phyloP scores from a whole-genome alignment of 2,797 vertebrate genomes.

The Xyrichtys novacula region DNA sequence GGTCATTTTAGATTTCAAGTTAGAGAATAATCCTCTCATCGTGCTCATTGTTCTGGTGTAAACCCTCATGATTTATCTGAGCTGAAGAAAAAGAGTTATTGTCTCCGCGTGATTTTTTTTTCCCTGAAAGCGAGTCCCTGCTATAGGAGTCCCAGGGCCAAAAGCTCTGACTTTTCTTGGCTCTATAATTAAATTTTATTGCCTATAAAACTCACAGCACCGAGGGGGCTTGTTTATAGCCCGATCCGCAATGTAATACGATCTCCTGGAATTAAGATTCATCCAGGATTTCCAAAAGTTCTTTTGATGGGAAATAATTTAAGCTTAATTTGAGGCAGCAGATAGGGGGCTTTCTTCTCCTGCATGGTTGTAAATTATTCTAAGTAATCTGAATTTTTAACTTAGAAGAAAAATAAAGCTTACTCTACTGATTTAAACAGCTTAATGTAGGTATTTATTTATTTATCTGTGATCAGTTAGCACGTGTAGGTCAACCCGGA shows the following conservation, averaged over 20 bases:
- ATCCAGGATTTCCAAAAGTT: constrained; percentile 26
- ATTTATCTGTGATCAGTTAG: background rate
- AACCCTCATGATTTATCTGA: background rate
- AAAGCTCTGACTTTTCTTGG: constrained; percentile 91
- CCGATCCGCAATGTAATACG: constrained; percentile 49
- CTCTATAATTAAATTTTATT: constrained; percentile 94
- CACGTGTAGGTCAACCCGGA: too few species aligned
- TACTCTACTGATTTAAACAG: background rate
- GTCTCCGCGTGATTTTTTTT: constrained; percentile 64
- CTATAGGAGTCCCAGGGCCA: constrained; percentile 88
- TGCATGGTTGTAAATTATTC: constrained; percentile 2
- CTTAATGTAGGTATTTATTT: background rate
- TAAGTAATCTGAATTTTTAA: background rate
- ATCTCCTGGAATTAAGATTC: constrained; percentile 53
- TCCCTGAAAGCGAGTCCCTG: constrained; percentile 78
- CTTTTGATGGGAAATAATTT: constrained; percentile 24
- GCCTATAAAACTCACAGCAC: constrained; percentile 85
- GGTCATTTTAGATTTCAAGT: background rate
- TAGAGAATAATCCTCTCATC: constrained; percentile 32
- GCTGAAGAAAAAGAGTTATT: constrained; percentile 80
- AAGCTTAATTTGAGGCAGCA: constrained; percentile 10
- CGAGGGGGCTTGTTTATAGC: constrained; percentile 74
- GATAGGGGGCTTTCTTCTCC: background rate
- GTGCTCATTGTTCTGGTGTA: background rate
- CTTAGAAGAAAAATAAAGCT: background rate